Evolutionary conservation across 2,797 vertebrate species (phyloP), one percentile per base, ranked within the genome.

Genomic region (Cyprinodon diabolis): DNA sequence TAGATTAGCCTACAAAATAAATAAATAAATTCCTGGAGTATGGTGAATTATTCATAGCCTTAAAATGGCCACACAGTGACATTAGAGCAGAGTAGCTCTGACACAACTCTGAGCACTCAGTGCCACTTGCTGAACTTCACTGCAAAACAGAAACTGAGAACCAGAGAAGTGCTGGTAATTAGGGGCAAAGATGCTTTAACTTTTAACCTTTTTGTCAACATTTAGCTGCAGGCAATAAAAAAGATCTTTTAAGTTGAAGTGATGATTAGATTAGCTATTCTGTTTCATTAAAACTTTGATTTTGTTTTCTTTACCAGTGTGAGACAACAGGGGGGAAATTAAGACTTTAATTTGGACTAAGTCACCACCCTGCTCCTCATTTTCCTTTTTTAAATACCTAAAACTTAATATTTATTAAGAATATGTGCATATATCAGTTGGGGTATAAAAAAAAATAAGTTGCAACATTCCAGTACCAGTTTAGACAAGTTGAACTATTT

Each of bases 11-110:
- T 21, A 81, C 82, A 75, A 66, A 55, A 65, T 45, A 19, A 35
- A 86, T 65, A 79, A 85, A 84, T 84, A 71, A 85, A 86, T 87
- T 87, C 84, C 66, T 85, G 78, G 74, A 86, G 69, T 72, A 51
- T 35, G 1, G 75, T 87, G 79, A 89, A 90, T 91, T 89, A 88
- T 92, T 92, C 75, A 90, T 86, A 72, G 80, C 72, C 76, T 85
- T 74, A 76, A 86, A 90, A 89, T 88, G 83, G 79, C 81, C 85
- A 83, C 74, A 75, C 68, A 72, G 80, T 71, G 70, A 71, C 75
- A 71, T 68, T 74, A 76, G 84, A 88, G 87, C 72, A 84, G 69
- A 74, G 21, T 75, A 76, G 71, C 77, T 84, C 69, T 63, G 48
- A 69, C 67, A 66, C 72, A 60, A 85, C 75, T 71, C 45, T 58